Evolutionary conservation across 2,113 vertebrate species (phyloP), one percentile per base, ranked within the genome.

Genomic region (Scophthalmus maximus): DNA sequence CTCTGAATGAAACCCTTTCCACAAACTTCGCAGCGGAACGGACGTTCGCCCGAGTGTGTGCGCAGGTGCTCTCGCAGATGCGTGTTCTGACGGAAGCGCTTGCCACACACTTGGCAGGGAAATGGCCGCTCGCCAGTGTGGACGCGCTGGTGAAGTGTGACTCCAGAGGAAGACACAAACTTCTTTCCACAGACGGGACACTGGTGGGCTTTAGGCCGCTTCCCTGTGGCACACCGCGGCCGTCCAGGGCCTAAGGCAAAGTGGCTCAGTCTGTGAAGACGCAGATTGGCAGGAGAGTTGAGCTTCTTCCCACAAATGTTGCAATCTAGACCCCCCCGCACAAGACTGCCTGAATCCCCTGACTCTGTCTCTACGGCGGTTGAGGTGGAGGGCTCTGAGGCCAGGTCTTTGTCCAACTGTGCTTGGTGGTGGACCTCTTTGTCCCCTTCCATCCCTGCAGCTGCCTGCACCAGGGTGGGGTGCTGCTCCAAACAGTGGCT

Each of bases 31-130:
- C 96, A 97, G 66, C 90, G 88, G 17, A 95, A 96, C 0, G 96
- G 96, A 26, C 96, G 91, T 68, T 96, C 95, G 0, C 96, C 95
- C 0, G 95, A 95, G 82, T 97, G 96, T 0, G 95, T 93, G 82
- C 95, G 95, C 72, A 95, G 81, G 86, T 97, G 96, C 90, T 97
- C 96, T 4, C 96, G 94, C 61, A 98, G 91, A 84, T 97, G 96
- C 0, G 95, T 95, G 63, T 94, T 95, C 79, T 97, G 96, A 0
- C 95, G 95, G 87, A 97, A 97, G 32, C 95, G 94, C 78, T 97
- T 97, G 59, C 95, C 95, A 0, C 96, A 97, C 67, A 95, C 93
- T 7, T 87, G 81, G 83, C 90, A 95, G 63, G 92, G 94, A 74
- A 87, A 95, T 0, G 81, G 95, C 0, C 95, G 92, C 53, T 95